phyloP scores from a whole-genome alignment of 2,113 vertebrate species.

The Chelonoidis abingdonii region DNA sequence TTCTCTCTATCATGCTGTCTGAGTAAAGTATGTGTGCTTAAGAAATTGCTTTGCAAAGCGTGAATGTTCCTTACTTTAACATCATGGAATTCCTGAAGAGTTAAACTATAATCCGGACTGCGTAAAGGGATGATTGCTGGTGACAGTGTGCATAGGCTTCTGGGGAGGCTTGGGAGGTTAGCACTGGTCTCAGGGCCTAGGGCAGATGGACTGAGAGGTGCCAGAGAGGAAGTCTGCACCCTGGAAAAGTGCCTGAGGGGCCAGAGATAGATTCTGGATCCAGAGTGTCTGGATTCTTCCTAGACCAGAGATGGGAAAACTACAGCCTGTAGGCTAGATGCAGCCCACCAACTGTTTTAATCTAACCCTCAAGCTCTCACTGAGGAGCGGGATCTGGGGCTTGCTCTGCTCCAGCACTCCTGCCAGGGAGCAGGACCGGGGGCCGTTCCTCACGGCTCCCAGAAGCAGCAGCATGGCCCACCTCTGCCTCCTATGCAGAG shows the following conservation, averaged over 20 bases:
- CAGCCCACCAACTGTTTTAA: too few species aligned
- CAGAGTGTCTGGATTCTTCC: background rate
- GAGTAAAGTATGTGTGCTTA: background rate
- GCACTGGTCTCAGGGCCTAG: background rate
- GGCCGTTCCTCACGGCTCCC: too few species aligned
- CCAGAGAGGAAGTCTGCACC: background rate
- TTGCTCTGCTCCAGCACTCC: too few species aligned
- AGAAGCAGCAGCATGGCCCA: too few species aligned
- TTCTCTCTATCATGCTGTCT: background rate
- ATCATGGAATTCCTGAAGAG: background rate
- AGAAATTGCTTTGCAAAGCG: background rate
- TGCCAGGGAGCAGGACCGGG: too few species aligned
- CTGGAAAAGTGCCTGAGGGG: background rate
- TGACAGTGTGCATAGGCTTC: background rate
- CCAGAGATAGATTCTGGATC: background rate
- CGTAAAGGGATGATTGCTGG: background rate
- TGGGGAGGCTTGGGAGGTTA: background rate
- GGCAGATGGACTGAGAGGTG: background rate
- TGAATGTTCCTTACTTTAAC: background rate
- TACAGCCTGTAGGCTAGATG: too few species aligned
- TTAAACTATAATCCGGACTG: background rate
- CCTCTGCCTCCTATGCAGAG: too few species aligned
- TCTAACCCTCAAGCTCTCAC: too few species aligned
- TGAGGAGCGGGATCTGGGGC: too few species aligned
- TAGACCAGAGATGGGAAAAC: too few species aligned